A percentile compares a stretch with the other conserved stretches of the same genome.
Conservation (phyloP, 2,797 vertebrate genomes). For the Lemur catta region DNA sequence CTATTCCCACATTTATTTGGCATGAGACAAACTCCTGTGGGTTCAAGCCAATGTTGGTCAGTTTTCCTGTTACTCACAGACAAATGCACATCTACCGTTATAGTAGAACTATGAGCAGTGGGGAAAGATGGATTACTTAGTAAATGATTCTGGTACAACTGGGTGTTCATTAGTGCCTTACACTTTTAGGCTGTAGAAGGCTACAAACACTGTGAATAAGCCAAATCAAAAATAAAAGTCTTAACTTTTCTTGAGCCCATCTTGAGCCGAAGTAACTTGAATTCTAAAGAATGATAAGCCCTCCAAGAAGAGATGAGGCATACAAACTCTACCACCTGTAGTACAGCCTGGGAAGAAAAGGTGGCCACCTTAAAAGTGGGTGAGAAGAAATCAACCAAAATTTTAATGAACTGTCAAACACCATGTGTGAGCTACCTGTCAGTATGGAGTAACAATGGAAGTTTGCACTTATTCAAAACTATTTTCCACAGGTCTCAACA, state of each 20-base stretch:
- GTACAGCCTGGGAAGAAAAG: not conserved
- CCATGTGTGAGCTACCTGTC: not conserved
- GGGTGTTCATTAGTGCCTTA: not conserved
- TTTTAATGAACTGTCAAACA: not conserved
- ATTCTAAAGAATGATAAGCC: not conserved
- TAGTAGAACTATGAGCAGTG: not conserved
- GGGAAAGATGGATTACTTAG: not conserved
- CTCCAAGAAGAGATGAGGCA: not conserved
- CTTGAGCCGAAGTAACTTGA: not conserved
- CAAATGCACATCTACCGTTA: not conserved
- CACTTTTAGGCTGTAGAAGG: not conserved
- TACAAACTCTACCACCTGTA: not conserved
- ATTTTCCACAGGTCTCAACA: not conserved
- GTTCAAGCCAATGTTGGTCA: not conserved
- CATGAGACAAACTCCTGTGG: not conserved
- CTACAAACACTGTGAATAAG: not conserved
- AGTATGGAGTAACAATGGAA: not conserved
- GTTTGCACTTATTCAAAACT: not conserved
- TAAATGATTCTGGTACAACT: not conserved
- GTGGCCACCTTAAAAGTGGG: not conserved
- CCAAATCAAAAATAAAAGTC: not conserved
- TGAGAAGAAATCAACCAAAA: conserved; percentile 1
- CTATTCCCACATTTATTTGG: not conserved
- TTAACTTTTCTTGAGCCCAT: not conserved
- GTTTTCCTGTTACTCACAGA: not conserved